Percentiles rank a stretch among this genome's conserved stretches.
These are phyloP conservation scores for Dicrostonyx torquatus DNA, from an alignment of 2,797 vertebrate genomes.

Conservation along the genomic window DNA sequence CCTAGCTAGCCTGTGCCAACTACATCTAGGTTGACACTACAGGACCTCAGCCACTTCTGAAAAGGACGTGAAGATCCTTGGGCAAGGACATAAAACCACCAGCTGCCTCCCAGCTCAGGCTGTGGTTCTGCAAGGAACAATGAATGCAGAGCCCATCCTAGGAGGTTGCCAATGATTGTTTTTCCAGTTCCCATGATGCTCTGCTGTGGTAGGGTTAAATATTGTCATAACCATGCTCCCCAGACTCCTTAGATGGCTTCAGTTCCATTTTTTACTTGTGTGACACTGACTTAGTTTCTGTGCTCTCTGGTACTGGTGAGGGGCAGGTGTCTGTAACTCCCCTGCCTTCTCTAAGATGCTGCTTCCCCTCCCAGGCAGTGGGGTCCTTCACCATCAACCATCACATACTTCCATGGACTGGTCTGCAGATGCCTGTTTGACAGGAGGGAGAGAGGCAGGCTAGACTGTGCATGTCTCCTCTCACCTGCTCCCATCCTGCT, in stretches of 20 bases:
- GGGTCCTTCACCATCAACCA: not conserved
- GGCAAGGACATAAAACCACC: fast-evolving
- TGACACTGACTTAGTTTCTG: not conserved
- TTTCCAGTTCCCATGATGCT: fast-evolving
- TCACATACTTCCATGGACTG: not conserved
- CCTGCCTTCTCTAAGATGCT: not conserved
- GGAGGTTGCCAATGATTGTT: not conserved
- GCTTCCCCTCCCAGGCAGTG: not conserved
- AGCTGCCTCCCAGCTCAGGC: not conserved
- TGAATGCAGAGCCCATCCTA: no score
- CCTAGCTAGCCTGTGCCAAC: not conserved
- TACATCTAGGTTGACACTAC: not conserved
- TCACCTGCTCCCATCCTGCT: not conserved
- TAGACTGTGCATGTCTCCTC: not conserved
- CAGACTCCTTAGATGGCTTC: not conserved
- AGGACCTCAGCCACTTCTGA: not conserved
- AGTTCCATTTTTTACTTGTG: not conserved
- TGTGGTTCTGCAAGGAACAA: not conserved
- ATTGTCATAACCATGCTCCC: not conserved
- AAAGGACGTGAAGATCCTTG: not conserved
- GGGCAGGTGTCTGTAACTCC: not conserved
- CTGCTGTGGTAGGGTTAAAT: no score
- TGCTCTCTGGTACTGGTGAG: not conserved
- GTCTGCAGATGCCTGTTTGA: not conserved
- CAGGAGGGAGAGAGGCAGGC: no score